Evolutionary conservation across 35 echinoderm and acorn worm genomes (phyloP).

Genomic region (Lytechinus pictus): DNA sequence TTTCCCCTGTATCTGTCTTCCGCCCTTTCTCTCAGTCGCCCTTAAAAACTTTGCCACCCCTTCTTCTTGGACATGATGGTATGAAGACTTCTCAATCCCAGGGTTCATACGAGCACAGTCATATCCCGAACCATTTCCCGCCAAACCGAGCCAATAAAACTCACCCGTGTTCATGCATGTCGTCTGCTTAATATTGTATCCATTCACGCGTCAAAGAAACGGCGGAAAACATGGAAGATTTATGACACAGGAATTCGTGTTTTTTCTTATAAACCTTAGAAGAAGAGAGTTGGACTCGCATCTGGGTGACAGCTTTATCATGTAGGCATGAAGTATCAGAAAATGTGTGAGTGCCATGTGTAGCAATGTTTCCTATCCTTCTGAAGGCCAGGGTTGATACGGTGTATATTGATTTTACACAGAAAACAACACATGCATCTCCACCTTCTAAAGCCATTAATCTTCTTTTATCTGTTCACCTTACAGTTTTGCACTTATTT

Average conservation of each 20-base stretch:
- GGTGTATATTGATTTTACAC: no score
- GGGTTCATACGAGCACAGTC: neutral
- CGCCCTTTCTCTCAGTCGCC: neutral
- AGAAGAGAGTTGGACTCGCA: neutral
- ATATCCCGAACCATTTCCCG: neutral
- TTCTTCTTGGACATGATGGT: neutral
- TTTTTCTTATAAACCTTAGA: neutral
- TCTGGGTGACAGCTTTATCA: neutral
- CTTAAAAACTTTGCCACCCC: neutral
- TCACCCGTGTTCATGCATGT: neutral
- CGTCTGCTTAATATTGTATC: constrained; percentile 18
- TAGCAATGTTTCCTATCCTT: neutral
- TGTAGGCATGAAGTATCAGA: neutral
- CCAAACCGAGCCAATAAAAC: constrained; percentile 1
- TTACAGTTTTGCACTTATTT: no score
- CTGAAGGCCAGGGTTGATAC: neutral
- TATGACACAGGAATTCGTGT: neutral
- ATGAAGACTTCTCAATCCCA: neutral
- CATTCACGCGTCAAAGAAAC: constrained; percentile 10
- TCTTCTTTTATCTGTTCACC: no score
- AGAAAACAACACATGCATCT: no score
- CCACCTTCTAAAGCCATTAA: no score
- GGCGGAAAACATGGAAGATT: constrained; percentile 10
- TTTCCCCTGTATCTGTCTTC: neutral
- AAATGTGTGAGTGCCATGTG: neutral